Percentiles rank a stretch among this genome's conserved stretches.
phyloP scores from a whole-genome alignment of 2,888 invertebrate genomes.

The Aporophyla lueneburgensis region DNA sequence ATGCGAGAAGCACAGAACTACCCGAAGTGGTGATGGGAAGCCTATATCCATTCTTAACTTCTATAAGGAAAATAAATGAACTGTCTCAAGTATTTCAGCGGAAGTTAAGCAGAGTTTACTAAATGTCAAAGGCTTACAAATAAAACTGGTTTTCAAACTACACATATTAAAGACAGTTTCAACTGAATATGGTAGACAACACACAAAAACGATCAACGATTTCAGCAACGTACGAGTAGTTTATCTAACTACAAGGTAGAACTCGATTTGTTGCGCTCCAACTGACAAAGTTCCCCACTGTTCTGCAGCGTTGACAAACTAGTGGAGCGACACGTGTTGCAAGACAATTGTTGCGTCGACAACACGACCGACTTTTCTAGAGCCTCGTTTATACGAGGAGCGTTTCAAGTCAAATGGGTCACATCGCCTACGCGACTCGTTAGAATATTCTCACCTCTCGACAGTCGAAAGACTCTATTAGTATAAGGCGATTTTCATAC shows the following conservation, averaged over 20 bases:
- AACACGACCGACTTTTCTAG: neutral
- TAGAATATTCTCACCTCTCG: neutral
- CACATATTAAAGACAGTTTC: neutral
- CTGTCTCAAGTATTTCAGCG: neutral
- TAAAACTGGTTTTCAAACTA: neutral
- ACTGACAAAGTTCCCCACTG: neutral
- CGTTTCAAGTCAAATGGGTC: neutral
- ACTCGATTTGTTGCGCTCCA: conserved; percentile 11
- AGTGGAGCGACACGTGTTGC: conserved; percentile 1
- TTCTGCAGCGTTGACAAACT: conserved; percentile 17
- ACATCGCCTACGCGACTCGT: neutral
- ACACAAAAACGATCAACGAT: neutral
- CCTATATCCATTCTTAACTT: too few species aligned
- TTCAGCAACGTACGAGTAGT: conserved; percentile 10
- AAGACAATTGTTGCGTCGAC: neutral
- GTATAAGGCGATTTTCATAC: too few species aligned
- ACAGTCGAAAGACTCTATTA: neutral
- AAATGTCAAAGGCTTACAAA: too few species aligned
- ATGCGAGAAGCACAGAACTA: too few species aligned
- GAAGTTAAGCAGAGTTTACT: neutral
- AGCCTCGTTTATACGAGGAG: neutral
- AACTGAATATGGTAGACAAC: neutral
- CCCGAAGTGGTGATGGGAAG: too few species aligned
- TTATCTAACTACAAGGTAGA: conserved; percentile 13
- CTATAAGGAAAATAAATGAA: too few species aligned